Percentiles rank a stretch among this genome's conserved stretches.
Evolutionary conservation across 2,888 invertebrate genomes (phyloP).

Genomic region (Chrysolina americana): DNA sequence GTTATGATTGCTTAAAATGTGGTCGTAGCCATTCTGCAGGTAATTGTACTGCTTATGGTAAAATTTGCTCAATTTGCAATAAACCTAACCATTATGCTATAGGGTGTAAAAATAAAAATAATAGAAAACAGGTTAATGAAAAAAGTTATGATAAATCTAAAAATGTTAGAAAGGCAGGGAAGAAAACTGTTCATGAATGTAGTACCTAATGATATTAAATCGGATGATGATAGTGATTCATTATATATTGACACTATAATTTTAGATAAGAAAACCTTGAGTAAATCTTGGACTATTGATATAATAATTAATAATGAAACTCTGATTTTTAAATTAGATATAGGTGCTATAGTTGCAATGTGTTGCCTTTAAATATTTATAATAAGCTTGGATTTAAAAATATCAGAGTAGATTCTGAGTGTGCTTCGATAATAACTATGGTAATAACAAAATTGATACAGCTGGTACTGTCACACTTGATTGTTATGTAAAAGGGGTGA

Average conservation of each 20-base stretch:
- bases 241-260: constrained; percentile 20
- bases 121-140: background rate
- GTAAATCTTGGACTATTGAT: constrained; percentile 23
- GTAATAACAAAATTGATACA: background rate
- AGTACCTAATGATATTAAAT: background rate
- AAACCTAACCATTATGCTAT: background rate
- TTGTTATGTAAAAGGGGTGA: background rate
- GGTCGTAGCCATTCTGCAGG: background rate
- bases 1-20: background rate
- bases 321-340: constrained; percentile 37
- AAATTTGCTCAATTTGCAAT: background rate
- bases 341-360: constrained; percentile 44
- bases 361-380: constrained; percentile 34
- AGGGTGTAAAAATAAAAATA: constrained; percentile 36
- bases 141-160: background rate
- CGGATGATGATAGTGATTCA: background rate
- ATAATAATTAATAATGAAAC: constrained; percentile 37
- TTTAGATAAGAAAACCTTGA: constrained; percentile 18
- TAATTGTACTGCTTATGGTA: background rate
- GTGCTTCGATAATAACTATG: constrained; percentile 9
- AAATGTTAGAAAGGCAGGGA: constrained; percentile 2
- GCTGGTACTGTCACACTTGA: background rate
- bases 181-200: constrained; percentile 4
- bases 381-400: constrained; percentile 29
- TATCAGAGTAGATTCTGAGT: constrained; percentile 19